Evolutionary conservation across 2,113 vertebrate genomes (phyloP), one percentile per base, ranked within the genome.

Genomic region (Phrynocephalus versicolor): DNA sequence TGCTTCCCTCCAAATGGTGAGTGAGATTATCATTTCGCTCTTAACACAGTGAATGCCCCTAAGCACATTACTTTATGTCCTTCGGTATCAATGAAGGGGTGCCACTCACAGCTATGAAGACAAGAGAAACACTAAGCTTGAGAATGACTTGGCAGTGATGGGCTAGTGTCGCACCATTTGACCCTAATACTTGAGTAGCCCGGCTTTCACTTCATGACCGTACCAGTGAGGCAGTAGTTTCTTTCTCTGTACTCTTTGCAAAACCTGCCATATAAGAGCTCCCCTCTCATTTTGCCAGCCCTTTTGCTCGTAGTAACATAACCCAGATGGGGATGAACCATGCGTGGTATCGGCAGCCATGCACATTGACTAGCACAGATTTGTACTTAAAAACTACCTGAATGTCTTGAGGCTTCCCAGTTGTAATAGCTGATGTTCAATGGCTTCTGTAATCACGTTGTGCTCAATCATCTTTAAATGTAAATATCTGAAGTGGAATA

Each of bases 401-500:
- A 37, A 35, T 55, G 65, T 57, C 65, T 57, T 57, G 9, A 70
- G 64, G 19, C 73, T 64, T 79, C 41, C 74, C 57, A 88, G 60
- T 64, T 3, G 1, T 41, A 87, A 75, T 39, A 18, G 27, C 15
- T n/a, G 35, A 72, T 19, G 33, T 79, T 39, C 14, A 30, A 60
- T 72, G 79, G 15, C 37, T 39, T 37, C 23, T 19, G 35, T 88
- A 70, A 57, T 70, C 45, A 19, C 45, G 58, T n/a, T n/a, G n/a
- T 78, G 83, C 76, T 85, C 88, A 30, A 55, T 79, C 79, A 62
- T 70, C 23, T 81, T 45, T 55, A 84, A 35, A 39, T 64, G 90
- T 45, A 93, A 79, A 91, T 91, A 85, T 73, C 19, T 5, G 1
- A 14, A 87, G 81, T 51, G 81, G 69, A 6, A 25, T 88, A 23